Conservation (phyloP, 2,888 invertebrate species). For the Aproaerema taeniolella region DNA sequence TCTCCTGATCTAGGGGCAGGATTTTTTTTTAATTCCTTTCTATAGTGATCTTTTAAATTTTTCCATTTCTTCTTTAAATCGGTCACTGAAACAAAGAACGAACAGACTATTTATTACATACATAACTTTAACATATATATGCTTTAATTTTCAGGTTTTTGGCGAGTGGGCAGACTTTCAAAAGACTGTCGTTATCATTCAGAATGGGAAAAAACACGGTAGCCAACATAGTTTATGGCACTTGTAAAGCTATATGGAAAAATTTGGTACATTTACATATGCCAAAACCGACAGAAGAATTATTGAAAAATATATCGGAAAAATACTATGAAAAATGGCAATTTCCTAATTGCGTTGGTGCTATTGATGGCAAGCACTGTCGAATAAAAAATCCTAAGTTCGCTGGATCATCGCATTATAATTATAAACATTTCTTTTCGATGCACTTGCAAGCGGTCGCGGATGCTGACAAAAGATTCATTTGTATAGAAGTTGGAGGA, state of each 20-base stretch:
- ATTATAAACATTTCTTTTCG: constrained; percentile 17
- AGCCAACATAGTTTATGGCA: constrained; percentile 16
- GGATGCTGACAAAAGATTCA: constrained; percentile 20
- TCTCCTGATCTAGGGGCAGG: constrained; percentile 22
- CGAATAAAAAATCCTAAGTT: constrained; percentile 4
- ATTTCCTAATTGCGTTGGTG: constrained; percentile 24
- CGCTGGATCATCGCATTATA: background rate
- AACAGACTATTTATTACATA: constrained; percentile 11
- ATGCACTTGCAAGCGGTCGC: constrained; percentile 19
- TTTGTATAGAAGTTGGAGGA: constrained; percentile 20
- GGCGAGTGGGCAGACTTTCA: constrained; percentile 15
- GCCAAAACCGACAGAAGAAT: constrained; percentile 21
- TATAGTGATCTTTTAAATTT: constrained; percentile 21
- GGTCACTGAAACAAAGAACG: constrained; percentile 17
- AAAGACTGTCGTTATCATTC: constrained; percentile 18
- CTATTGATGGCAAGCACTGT: too few species aligned
- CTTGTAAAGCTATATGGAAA: constrained; percentile 22
- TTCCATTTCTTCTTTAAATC: constrained; percentile 23
- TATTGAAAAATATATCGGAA: constrained; percentile 19
- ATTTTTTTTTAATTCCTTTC: constrained; percentile 23
- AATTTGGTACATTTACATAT: constrained; percentile 17
- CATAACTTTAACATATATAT: constrained; percentile 14
- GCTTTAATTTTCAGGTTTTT: constrained; percentile 21
- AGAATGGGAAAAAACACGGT: constrained; percentile 21
- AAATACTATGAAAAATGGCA: constrained; percentile 21